Conservation (phyloP, 2,797 vertebrate genomes). For the Lacerta agilis region DNA sequence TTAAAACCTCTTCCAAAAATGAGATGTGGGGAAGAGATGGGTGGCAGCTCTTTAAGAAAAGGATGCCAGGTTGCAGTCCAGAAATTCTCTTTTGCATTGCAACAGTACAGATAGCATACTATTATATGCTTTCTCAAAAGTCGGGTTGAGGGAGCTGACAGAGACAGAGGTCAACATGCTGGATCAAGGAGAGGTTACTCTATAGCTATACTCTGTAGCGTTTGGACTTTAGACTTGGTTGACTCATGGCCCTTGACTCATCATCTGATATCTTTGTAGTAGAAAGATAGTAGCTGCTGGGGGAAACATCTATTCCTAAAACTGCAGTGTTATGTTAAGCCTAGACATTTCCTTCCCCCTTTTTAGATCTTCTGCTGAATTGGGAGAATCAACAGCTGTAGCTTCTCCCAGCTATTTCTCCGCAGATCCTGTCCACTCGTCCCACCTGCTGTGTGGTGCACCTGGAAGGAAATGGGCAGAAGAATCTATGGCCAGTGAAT, state of each 20-base stretch:
- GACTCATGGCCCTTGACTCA: neutral
- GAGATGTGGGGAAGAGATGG: neutral
- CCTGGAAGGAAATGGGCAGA: neutral
- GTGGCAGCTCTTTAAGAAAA: neutral
- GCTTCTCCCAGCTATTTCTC: neutral
- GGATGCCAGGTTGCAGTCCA: neutral
- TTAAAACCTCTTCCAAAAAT: constrained; percentile 1
- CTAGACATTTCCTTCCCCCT: neutral
- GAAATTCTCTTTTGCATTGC: neutral
- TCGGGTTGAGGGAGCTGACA: neutral
- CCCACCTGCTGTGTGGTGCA: neutral
- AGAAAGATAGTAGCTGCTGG: neutral
- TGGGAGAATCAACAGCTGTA: neutral
- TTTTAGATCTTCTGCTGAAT: neutral
- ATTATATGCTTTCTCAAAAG: neutral
- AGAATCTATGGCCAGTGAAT: neutral
- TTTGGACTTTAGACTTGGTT: neutral
- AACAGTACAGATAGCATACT: neutral
- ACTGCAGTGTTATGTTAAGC: neutral
- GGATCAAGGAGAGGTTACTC: neutral
- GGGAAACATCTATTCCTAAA: neutral
- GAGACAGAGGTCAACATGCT: neutral
- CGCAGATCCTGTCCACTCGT: neutral
- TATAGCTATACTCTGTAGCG: neutral
- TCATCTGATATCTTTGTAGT: neutral